A percentile compares a stretch with the other conserved stretches of the same genome.
Evolutionary conservation across 2,888 invertebrate species (phyloP).

Genomic region (Dichetophora obliterata): DNA sequence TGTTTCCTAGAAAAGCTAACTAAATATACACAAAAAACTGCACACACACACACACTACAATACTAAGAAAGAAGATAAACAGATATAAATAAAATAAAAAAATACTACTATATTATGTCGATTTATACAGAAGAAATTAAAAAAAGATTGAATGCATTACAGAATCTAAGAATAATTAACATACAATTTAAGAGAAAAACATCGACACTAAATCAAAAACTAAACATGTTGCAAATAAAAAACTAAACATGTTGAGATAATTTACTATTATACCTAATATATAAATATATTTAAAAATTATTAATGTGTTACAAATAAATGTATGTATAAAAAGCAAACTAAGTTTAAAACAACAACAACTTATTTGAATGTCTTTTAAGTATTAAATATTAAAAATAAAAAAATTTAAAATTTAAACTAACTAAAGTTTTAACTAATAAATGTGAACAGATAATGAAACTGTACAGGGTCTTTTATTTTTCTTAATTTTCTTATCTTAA

Average conservation of each 20-base stretch:
- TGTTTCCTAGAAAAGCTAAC: slow-evolving; percentile 31
- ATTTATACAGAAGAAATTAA: background rate
- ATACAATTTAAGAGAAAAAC: background rate
- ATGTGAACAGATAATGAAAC: slow-evolving; percentile 23
- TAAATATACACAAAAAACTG: slow-evolving; percentile 1
- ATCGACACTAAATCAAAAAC: slow-evolving; percentile 38
- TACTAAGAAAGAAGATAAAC: background rate
- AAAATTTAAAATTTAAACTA: slow-evolving; percentile 17
- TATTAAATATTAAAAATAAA: background rate
- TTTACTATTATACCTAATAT: slow-evolving; percentile 48
- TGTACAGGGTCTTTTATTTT: background rate
- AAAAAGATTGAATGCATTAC: too few species aligned
- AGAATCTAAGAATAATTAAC: background rate
- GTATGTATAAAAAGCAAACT: slow-evolving; percentile 36
- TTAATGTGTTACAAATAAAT: slow-evolving; percentile 32
- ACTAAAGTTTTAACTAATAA: slow-evolving; percentile 27
- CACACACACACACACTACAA: background rate
- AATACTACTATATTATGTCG: background rate
- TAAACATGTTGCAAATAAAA: slow-evolving; percentile 44
- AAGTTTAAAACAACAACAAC: slow-evolving; percentile 19
- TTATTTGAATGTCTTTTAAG: slow-evolving; percentile 37
- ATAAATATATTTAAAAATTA: slow-evolving; percentile 33
- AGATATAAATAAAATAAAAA: background rate
- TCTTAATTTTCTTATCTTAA: too few species aligned
- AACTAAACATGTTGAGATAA: slow-evolving; percentile 48